Evolutionary conservation across 2,797 vertebrate genomes (phyloP).

Genomic region (Uromys caudimaculatus): DNA sequence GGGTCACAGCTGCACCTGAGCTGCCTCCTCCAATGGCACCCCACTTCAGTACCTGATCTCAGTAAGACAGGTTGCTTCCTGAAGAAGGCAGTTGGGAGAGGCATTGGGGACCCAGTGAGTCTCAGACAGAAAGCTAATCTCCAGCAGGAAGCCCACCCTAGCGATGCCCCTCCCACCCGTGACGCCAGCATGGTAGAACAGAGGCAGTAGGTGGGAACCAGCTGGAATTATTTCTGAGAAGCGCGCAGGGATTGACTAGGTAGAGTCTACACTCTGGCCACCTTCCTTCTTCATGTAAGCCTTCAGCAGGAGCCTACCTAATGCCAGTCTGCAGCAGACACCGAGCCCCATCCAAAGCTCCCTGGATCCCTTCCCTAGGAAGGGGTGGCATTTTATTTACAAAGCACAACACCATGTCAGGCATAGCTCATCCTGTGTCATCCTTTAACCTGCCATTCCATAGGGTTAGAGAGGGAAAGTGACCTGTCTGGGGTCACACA

Average conservation of each 20-base stretch:
- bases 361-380: background rate
- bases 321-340: background rate
- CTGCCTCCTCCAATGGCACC: background rate
- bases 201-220: background rate
- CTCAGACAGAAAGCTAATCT: conserved; percentile 81
- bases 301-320: background rate
- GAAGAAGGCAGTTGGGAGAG: conserved; percentile 68
- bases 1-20: background rate
- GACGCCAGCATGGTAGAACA: background rate
- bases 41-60: conserved; percentile 72
- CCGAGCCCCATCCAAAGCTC: background rate
- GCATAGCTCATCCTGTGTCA: background rate
- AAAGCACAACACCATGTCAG: background rate
- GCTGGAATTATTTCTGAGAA: background rate
- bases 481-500: background rate
- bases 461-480: conserved; percentile 37
- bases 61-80: conserved; percentile 81
- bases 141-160: conserved; percentile 51
- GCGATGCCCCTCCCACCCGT: background rate
- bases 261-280: background rate
- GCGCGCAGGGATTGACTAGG: background rate
- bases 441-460: background rate
- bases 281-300: background rate
- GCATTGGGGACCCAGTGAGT: conserved; percentile 75
- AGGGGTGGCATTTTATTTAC: background rate